Percentiles rank a stretch among this genome's conserved stretches.
These are phyloP conservation scores for Lycophotia porphyrea DNA, from an alignment of 2,888 invertebrate species.

Conservation along the genomic window DNA sequence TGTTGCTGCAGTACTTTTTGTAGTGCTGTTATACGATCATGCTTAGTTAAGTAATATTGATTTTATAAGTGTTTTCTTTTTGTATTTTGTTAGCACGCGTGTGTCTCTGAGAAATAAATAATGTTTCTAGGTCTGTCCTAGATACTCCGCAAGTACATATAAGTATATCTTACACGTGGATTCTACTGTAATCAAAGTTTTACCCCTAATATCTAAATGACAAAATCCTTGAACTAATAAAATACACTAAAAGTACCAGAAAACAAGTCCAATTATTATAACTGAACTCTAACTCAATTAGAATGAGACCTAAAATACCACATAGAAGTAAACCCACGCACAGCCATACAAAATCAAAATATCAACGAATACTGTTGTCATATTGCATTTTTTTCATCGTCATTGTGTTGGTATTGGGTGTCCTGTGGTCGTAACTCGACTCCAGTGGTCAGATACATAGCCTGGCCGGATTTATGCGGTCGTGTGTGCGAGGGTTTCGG, in stretches of 20 bases:
- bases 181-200: neutral
- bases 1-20: too few relatives aligned
- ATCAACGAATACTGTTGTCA: constrained; percentile 8
- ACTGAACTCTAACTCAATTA: constrained; percentile 1
- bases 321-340: neutral
- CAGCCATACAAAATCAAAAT: constrained; percentile 38
- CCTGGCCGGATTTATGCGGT: constrained; percentile 69
- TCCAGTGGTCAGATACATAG: constrained; percentile 46
- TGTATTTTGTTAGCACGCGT: neutral
- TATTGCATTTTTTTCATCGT: constrained; percentile 48
- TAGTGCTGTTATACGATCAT: too few relatives aligned
- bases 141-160: neutral
- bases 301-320: neutral
- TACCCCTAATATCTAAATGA: neutral
- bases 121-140: neutral
- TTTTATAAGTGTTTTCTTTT: neutral
- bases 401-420: constrained; percentile 55
- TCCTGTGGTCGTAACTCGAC: constrained; percentile 67
- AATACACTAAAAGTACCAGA: neutral
- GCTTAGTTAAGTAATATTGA: neutral
- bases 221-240: constrained; percentile 15
- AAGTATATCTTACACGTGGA: neutral
- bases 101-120: neutral
- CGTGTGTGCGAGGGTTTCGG: constrained; percentile 61
- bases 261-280: constrained; percentile 25